Conservation (phyloP, 1,140 invertebrate genomes). For the Hermetia illucens region DNA sequence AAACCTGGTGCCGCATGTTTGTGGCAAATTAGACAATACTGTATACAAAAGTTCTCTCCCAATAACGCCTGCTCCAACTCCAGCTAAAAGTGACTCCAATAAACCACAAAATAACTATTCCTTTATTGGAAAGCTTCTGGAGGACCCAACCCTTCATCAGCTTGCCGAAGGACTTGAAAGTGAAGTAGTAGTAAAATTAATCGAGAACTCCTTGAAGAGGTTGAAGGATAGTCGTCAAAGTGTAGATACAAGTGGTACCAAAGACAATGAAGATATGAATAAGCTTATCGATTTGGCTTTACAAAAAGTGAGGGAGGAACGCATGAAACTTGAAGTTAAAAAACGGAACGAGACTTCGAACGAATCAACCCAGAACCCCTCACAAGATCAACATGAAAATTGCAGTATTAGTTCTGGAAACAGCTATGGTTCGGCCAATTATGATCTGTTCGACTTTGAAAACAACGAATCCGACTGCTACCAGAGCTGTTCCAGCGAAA, state of each 20-base stretch:
- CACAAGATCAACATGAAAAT: neutral
- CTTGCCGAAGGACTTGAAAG: conserved; percentile 42
- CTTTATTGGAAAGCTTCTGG: conserved; percentile 40
- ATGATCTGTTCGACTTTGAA: conserved; percentile 34
- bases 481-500: conserved; percentile 43
- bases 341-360: conserved; percentile 10
- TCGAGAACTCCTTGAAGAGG: conserved; percentile 46
- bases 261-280: conserved; percentile 41
- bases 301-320: conserved; percentile 34
- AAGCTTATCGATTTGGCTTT: conserved; percentile 41
- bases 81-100: too few relatives aligned
- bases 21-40: conserved; percentile 44
- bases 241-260: conserved; percentile 34
- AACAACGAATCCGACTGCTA: conserved; percentile 46
- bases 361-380: conserved; percentile 3
- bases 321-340: conserved; percentile 15
- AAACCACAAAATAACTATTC: too few relatives aligned
- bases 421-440: conserved; percentile 33
- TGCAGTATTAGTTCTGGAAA: conserved; percentile 35
- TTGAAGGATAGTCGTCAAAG: conserved; percentile 38
- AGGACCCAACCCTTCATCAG: conserved; percentile 43
- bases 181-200: conserved; percentile 39
- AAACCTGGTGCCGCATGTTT: conserved; percentile 56
- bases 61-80: neutral
- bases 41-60: conserved; percentile 15